Base-by-base conservation (phyloP, 2,113 vertebrate genomes). In the Anthoscopus minutus region DNA sequence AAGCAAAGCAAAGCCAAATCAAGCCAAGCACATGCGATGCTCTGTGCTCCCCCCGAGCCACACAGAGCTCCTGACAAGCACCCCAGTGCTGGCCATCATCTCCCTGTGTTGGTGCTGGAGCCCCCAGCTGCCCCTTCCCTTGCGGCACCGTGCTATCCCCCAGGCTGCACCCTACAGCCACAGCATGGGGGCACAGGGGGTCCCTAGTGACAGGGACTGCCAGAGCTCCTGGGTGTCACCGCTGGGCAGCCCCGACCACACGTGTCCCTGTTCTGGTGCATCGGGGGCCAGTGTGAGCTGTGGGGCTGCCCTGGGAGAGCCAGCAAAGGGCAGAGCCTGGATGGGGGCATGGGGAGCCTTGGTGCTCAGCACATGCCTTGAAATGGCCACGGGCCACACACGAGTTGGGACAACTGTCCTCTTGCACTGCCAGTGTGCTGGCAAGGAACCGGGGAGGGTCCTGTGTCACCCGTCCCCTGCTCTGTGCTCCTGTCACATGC, bases 321-420 rank as follows among this genome's bases (percentile, higher is more conserved):
- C 11, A 2, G 58, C 18, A 2, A 15, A 54, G 15, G 10, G 45
- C 60, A 65, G 30, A 38, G 58, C 58, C 12, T 0, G 58, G 13
- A 8, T 0, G 7, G 21, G 31, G 5, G 4, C 37, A 6, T 0
- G 9, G 33, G 16, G 33, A 27, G 11, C 13, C 15, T 10, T 2
- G 5, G 3, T 0, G 3, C 15, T 15, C 51, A 27, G 35, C 31
- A 28, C 10, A 1, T 0, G 2, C 56, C 64, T 35, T 3, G 19
- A 7, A 25, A 27, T 1, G 30, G 54, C 58, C 57, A 1, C 0
- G 6, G 30, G 51, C 30, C 47, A 33, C 30, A 3, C 24, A 3
- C 1, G 1, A 6, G 6, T 12, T 6, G 6, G 54, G 30, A 47
- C 12, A 16, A 7, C 6, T 3, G 7, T 28, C 8, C 23, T 3